phyloP scores from a whole-genome alignment of 2,113 vertebrate species.

The Nyctereutes procyonoides region DNA sequence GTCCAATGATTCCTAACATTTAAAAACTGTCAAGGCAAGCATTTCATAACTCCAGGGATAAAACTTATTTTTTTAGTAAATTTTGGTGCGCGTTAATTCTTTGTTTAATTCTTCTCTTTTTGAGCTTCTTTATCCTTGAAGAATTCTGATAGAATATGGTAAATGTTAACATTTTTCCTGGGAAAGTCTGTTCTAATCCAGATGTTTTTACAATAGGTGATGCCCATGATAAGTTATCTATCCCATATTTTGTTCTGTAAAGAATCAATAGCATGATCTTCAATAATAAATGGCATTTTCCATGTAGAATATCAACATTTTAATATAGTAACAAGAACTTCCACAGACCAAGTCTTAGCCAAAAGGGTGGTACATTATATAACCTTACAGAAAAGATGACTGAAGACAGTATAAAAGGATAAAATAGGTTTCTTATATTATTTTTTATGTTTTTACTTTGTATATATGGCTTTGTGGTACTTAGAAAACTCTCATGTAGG shows the following conservation, averaged over 20 bases:
- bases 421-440: not conserved
- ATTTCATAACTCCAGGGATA: not conserved
- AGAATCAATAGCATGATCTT: not conserved
- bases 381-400: not conserved
- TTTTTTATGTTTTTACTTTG: not conserved
- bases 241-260: not conserved
- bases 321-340: conserved; percentile 7
- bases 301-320: not conserved
- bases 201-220: not conserved
- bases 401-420: not conserved
- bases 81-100: not conserved
- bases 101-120: conserved; percentile 11
- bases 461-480: not conserved
- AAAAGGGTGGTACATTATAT: not conserved
- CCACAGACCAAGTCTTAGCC: not conserved
- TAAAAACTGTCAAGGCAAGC: not conserved
- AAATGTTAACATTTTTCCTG: not conserved
- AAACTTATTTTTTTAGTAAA: not conserved
- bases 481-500: not conserved
- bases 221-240: not conserved
- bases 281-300: not conserved
- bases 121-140: not conserved
- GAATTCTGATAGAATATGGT: not conserved
- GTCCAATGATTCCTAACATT: not conserved
- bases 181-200: not conserved